Base-by-base conservation (phyloP, 2,797 vertebrate genomes). In the Sphaeramia orbicularis region DNA sequence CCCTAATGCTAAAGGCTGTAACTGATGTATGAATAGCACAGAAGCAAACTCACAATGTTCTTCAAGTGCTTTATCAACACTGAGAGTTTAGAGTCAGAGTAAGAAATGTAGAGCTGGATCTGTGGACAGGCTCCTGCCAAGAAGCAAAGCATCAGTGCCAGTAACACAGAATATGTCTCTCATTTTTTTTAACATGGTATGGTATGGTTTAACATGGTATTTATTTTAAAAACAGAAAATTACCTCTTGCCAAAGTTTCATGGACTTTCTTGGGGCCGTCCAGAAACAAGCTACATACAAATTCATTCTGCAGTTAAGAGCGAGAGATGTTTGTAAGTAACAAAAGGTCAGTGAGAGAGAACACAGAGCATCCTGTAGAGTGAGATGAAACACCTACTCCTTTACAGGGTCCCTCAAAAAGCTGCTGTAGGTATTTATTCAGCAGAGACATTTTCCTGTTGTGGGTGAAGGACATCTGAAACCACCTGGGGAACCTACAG, bases 41-140 rank as follows among this genome's bases (percentile, higher is more conserved):
- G 7, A n/a, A 43, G 37, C 4, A 55, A 71, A 94, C 95, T 95
- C 63, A 96, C 95, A 4, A 96, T 76, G 76, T 95, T 94, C 80
- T 93, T 91, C 78, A 96, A 84, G 64, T 96, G 93, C 77, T 96
- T 96, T 41, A 96, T 87, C 86, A 95, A 73, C 55, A 96, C 75
- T 0, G 91, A 94, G 45, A 96, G 91, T 24, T 81, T 90, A 2
- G 8, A 43, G 63, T 84, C 73, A 14, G 85, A 68, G 0, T 92
- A 89, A 7, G 93, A 91, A 51, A 96, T 86, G 48, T 58, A 79
- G 50, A 96, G 82, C 83, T 96, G 95, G 71, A 95, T 93, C 81
- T 94, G 92, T 54, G 90, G 78, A 10, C 6, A 7, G 1, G 36
- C 64, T 41, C 74, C 92, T 93, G 79, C 40, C 84, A 87, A 0